Percentiles rank a stretch among this genome's conserved stretches.
These are phyloP conservation scores for Microplitis mediator DNA, from an alignment of 1,140 invertebrate species.

Conservation along the genomic window DNA sequence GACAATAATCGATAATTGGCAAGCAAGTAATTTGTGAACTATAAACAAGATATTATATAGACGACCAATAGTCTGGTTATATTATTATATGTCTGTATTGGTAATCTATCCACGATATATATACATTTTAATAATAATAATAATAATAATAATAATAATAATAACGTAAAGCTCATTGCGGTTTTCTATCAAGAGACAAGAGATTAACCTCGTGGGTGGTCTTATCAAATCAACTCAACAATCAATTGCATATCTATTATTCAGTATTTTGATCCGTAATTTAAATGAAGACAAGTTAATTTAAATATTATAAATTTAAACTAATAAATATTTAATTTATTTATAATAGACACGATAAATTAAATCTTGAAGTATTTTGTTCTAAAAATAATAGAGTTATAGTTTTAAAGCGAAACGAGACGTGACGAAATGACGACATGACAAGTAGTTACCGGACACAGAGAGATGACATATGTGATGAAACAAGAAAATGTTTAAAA, in stretches of 20 bases:
- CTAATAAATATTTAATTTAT: neutral
- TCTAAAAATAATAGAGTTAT: neutral
- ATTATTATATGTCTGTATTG: too few relatives aligned
- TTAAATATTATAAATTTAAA: neutral
- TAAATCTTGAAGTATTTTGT: neutral
- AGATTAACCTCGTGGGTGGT: neutral
- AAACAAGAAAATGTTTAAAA: neutral
- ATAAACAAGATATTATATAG: too few relatives aligned
- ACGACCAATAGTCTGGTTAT: too few relatives aligned
- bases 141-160: neutral
- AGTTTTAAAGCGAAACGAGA: conserved; percentile 10
- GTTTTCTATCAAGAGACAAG: neutral
- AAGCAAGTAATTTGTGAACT: too few relatives aligned
- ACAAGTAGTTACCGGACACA: neutral
- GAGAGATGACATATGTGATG: neutral
- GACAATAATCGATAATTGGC: too few relatives aligned
- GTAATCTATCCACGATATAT: too few relatives aligned
- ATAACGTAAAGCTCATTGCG: neutral
- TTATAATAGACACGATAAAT: neutral
- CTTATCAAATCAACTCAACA: neutral
- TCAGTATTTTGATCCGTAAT: too few relatives aligned
- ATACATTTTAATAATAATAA: too few relatives aligned
- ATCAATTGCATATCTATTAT: neutral
- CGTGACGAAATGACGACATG: conserved; percentile 10
- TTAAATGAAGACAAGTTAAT: too few relatives aligned